Percentiles rank a stretch among this genome's conserved stretches.
Conservation (phyloP, 2,113 vertebrate species). For the Ellobius talpinus region DNA sequence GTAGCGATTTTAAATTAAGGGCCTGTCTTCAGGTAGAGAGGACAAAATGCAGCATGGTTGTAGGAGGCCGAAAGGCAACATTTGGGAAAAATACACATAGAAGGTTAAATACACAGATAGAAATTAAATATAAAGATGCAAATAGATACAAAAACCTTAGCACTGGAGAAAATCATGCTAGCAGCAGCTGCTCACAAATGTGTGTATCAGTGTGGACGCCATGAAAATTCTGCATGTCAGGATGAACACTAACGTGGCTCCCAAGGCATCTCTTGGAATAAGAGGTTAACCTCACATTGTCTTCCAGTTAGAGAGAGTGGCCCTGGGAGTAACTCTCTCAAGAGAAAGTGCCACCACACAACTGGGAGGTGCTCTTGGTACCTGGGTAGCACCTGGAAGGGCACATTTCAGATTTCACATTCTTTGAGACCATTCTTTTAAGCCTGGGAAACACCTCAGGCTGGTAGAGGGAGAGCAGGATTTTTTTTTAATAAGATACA, state of each 20-base stretch:
- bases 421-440: too few species aligned
- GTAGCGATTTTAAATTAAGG: neutral
- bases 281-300: neutral
- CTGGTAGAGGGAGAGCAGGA: rapidly evolving
- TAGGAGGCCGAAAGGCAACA: neutral
- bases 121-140: neutral
- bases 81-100: neutral
- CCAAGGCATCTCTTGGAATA: neutral
- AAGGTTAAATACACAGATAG: neutral
- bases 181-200: neutral
- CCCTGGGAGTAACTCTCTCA: neutral
- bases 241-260: neutral
- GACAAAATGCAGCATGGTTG: neutral
- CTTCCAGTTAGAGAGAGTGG: neutral
- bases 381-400: rapidly evolving
- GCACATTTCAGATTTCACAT: rapidly evolving
- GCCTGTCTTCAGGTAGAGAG: neutral
- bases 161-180: too few species aligned
- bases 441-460: rapidly evolving
- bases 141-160: neutral
- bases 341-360: neutral
- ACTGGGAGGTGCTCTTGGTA: rapidly evolving
- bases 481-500: too few species aligned
- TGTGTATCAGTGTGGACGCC: neutral
- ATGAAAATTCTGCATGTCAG: neutral